Percentiles rank a stretch among this genome's conserved stretches.
Evolutionary conservation across 1,140 invertebrate species (phyloP).

Genomic region (Eulimnadia texana): DNA sequence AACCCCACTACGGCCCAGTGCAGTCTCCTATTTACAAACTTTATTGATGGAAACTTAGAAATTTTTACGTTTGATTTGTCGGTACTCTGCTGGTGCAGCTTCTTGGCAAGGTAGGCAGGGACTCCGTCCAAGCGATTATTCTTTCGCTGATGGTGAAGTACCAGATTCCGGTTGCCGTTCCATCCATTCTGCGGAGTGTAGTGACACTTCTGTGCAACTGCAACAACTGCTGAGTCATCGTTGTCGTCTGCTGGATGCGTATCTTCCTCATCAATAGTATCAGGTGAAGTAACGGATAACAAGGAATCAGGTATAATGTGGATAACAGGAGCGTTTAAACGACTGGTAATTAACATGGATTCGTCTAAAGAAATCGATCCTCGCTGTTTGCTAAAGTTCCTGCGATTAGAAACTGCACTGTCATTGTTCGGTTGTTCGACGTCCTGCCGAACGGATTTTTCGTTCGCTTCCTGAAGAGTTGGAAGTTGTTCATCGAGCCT

Average conservation of each 20-base stretch:
- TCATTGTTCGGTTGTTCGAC: no score
- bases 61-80: neutral
- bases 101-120: conserved; percentile 9
- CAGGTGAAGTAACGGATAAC: neutral
- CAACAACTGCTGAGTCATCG: no score
- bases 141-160: conserved; percentile 6
- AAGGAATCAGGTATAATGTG: conserved; percentile 2
- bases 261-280: neutral
- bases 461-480: conserved; percentile 2
- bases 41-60: no score
- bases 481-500: neutral
- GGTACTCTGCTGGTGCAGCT: neutral
- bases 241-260: neutral
- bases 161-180: conserved; percentile 4
- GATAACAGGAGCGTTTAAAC: conserved; percentile 7
- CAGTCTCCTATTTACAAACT: no score
- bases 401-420: conserved; percentile 7
- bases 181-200: conserved; percentile 7
- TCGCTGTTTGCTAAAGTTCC: conserved; percentile 11
- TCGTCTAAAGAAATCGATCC: conserved; percentile 17
- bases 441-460: neutral
- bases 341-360: conserved; percentile 13
- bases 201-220: no score
- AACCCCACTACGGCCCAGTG: no score
- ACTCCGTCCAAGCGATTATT: neutral